Evolutionary conservation across 2,888 invertebrate species (phyloP), one percentile per base, ranked within the genome.

Genomic region (Perizoma flavofasciatum): DNA sequence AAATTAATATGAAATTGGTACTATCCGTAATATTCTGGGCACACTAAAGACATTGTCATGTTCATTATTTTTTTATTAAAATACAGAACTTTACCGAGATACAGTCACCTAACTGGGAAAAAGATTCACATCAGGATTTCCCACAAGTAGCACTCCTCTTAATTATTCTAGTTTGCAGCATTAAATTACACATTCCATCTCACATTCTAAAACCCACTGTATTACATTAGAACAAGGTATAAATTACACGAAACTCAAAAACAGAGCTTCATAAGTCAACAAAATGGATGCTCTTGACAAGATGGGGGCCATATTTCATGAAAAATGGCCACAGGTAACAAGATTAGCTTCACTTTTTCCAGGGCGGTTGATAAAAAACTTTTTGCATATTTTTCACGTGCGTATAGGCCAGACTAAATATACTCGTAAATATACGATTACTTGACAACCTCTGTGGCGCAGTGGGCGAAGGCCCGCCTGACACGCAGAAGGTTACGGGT

Each of bases 261-360:
- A 65, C 69, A 67, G 65, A 66, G 64, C 46, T 57, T 68, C 66
- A 70, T 76, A 77, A 79, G 78, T 81, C 75, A 73, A 76, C 80
- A 77, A 77, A 81, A 83, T 78, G 78, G 76, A 76, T 72, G 78
- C 73, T 67, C 72, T 74, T 74, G 79, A 81, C 78, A 78, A 80
- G 80, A 82, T 77, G 79, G 76, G 68, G 45, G 73, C 60, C 67
- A 81, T 84, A 77, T 81, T 82, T 82, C 79, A 82, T 62, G 69
- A 76, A 71, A 75, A 82, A 81, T 79, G 80, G 78, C 76, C 70
- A 66, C 70, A 72, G 76, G 71, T 78, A 78, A 79, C 78, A 71
- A 78, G 81, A 83, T 84, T 80, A 83, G 77, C 74, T 66, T 65
- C 65, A 68, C 68, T 75, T 79, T 77, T 76, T 67, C 59, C 51